Evolutionary conservation across 2,113 vertebrate genomes (phyloP).

Genomic region (Actenoides hombroni): DNA sequence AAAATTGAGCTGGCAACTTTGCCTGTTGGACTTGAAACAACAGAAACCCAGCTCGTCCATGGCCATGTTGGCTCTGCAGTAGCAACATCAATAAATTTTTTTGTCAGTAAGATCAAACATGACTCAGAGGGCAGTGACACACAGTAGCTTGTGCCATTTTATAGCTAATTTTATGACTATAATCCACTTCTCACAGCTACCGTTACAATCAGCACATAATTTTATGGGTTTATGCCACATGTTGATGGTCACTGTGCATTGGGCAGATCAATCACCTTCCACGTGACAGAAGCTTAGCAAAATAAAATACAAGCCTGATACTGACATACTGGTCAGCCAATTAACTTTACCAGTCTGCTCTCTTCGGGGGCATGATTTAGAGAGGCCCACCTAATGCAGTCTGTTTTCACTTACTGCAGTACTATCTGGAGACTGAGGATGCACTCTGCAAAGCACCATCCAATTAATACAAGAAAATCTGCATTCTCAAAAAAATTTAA

Average conservation of each 20-base stretch:
- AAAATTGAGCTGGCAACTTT: neutral
- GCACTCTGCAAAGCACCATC: neutral
- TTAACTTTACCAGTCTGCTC: neutral
- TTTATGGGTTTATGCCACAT: neutral
- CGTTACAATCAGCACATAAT: neutral
- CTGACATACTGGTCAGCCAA: neutral
- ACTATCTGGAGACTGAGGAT: neutral
- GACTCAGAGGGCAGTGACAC: neutral
- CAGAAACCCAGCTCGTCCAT: neutral
- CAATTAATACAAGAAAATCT: neutral
- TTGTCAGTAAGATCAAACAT: neutral
- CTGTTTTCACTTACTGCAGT: rapidly evolving
- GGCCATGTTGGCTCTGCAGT: neutral
- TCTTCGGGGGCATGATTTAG: neutral
- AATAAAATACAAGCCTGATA: neutral
- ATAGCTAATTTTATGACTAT: neutral
- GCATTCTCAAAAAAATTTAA: neutral
- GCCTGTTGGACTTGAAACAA: neutral
- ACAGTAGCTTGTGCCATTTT: neutral
- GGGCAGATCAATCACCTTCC: neutral
- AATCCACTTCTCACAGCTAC: neutral
- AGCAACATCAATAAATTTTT: neutral
- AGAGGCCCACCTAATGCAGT: neutral
- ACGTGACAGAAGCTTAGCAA: neutral
- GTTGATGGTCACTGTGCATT: neutral